Evolutionary conservation across 2,888 invertebrate species (phyloP).

Genomic region (Ennomos fuscantarius): DNA sequence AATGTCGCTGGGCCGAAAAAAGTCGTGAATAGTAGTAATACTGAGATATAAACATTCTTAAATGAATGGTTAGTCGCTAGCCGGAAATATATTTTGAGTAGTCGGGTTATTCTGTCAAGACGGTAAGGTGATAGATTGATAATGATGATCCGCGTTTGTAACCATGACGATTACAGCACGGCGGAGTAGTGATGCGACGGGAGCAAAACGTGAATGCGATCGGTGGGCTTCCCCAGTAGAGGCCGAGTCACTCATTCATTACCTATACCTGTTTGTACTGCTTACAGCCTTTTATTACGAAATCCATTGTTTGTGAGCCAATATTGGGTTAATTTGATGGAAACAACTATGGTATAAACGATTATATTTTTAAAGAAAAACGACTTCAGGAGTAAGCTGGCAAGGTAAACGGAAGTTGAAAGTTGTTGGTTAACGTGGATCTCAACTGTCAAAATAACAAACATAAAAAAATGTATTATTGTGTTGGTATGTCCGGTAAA

Average conservation of each 20-base stretch:
- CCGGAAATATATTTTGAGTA: slow-evolving; percentile 49
- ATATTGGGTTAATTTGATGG: neutral
- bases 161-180: slow-evolving; percentile 49
- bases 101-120: slow-evolving; percentile 48
- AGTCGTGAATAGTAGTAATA: slow-evolving; percentile 36
- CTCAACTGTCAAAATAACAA: no score
- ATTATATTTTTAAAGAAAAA: no score
- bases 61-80: slow-evolving; percentile 45
- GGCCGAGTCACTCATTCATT: slow-evolving; percentile 44
- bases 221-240: slow-evolving; percentile 56
- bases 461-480: no score
- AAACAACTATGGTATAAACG: neutral
- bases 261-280: no score
- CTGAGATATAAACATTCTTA: slow-evolving; percentile 49
- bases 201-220: slow-evolving; percentile 72
- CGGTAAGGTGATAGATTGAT: slow-evolving; percentile 25
- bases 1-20: slow-evolving; percentile 42
- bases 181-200: slow-evolving; percentile 66
- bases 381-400: no score
- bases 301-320: neutral
- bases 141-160: slow-evolving; percentile 67
- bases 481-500: no score
- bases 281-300: no score
- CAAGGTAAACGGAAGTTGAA: no score
- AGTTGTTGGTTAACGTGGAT: no score